Base-by-base conservation (phyloP, 2,888 invertebrate genomes). In the Thera obeliscata region DNA sequence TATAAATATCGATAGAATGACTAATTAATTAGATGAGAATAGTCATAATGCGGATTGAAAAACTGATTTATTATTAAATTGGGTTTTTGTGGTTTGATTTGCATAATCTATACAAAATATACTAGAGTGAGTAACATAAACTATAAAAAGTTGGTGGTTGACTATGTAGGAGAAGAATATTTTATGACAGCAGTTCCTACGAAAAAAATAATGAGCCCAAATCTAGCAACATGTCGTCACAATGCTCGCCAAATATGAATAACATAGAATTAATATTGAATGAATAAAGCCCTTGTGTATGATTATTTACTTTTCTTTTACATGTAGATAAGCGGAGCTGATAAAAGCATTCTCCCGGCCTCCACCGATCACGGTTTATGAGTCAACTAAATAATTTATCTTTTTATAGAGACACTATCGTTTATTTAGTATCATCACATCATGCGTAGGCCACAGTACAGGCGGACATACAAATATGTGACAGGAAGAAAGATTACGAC, bases 401-500 rank as follows among this genome's bases (percentile, higher is more conserved):
- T 73, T 67, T 66, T 60, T 70, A 71, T 57, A 67, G 61, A 66
- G 66, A 72, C 71, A 70, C 70, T 69, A 71, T 73, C 72, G 72
- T 71, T 72, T 72, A 73, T 75, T 68, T 68, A 48, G 68, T 69
- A 72, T 72, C 64, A 70, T 71, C 73, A 56, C 65, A 65, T 67
- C 55, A 67, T 69, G 75, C 73, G 78, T 78, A 72, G 76, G 77
- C 72, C 71, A 72, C 76, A 74, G 75, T 74, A 74, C 75, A 77
- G 69, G 70, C 72, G 75, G 63, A 75, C 74, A 76, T 78, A 81
- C 74, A 82, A 80, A 85, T 80, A 83, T 81, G 84, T 86, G 88
- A 89, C 89, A 87, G 84, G 82, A 87, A 87, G 89, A 90, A 79
- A 83, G 86, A 90, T 89, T 80, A 83, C 81, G 76, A 76, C 83